These are phyloP conservation scores for Vireo griseus DNA, from an alignment of 2,797 vertebrate genomes.

Conservation along the genomic window DNA sequence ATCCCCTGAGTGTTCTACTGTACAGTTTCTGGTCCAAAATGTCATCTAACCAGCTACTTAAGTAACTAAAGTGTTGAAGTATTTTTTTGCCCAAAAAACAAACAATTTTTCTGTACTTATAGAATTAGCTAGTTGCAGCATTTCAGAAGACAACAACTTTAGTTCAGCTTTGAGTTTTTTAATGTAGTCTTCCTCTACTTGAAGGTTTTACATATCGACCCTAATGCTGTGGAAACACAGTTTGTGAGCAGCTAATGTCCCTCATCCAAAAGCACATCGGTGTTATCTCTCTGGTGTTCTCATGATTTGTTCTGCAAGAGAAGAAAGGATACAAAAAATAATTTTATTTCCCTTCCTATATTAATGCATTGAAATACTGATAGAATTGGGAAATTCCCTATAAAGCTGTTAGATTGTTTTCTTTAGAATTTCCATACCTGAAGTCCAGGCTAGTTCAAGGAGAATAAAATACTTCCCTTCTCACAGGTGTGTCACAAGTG, in stretches of 20 bases:
- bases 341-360: neutral
- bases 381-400: neutral
- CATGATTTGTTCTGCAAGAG: neutral
- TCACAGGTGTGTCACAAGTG: neutral
- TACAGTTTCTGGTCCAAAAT: neutral
- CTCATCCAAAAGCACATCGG: neutral
- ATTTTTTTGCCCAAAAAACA: neutral
- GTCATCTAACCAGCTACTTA: neutral
- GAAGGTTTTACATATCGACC: neutral
- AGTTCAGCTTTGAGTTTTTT: neutral
- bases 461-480: neutral
- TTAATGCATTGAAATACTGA: neutral
- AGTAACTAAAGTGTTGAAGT: neutral
- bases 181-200: neutral
- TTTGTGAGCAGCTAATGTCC: neutral
- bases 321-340: neutral
- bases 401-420: neutral
- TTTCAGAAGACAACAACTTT: neutral
- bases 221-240: neutral
- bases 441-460: neutral
- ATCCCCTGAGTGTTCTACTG: neutral
- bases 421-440: neutral
- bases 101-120: neutral
- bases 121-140: neutral
- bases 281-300: neutral